Conservation (phyloP, 1,140 invertebrate genomes). For the Drosophila ogumai region DNA sequence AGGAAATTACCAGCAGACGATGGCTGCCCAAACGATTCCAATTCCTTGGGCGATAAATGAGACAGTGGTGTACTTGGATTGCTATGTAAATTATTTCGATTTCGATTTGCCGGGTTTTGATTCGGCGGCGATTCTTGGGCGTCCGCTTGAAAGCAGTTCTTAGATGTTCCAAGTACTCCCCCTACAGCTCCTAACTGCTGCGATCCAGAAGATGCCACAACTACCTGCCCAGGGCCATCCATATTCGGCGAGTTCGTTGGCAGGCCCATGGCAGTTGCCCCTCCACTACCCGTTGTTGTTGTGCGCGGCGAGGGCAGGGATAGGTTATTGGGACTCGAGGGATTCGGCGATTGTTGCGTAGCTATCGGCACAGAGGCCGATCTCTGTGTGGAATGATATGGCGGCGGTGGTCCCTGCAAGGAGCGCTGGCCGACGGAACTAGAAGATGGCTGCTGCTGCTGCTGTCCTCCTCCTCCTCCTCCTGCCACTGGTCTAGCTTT, state of each 20-base stretch:
- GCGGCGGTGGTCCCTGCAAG: conserved; percentile 93
- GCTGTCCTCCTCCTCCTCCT: background rate
- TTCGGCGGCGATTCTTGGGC: conserved; percentile 60
- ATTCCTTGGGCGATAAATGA: conserved; percentile 87
- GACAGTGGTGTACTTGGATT: conserved; percentile 90
- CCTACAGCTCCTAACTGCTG: conserved; percentile 8
- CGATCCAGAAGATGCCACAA: conserved; percentile 35
- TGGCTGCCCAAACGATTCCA: conserved; percentile 57
- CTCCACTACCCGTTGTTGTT: conserved; percentile 87
- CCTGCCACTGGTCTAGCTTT: conserved; percentile 43
- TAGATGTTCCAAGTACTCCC: conserved; percentile 19
- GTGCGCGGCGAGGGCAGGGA: conserved; percentile 90
- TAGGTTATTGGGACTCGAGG: conserved; percentile 90
- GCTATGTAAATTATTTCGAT: conserved; percentile 85
- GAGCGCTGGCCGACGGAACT: conserved; percentile 73
- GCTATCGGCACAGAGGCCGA: conserved; percentile 94
- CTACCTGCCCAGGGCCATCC: conserved; percentile 36
- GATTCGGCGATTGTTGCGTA: conserved; percentile 90
- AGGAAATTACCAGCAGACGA: conserved; percentile 9
- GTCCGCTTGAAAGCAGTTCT: conserved; percentile 63
- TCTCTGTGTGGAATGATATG: conserved; percentile 92
- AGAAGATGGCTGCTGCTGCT: conserved; percentile 18
- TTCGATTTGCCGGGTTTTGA: conserved; percentile 60
- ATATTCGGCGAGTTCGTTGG: conserved; percentile 88
- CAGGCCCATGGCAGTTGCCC: conserved; percentile 85